These are phyloP conservation scores for Adineta ricciae DNA, from an alignment of 2,888 invertebrate genomes.

Conservation along the genomic window DNA sequence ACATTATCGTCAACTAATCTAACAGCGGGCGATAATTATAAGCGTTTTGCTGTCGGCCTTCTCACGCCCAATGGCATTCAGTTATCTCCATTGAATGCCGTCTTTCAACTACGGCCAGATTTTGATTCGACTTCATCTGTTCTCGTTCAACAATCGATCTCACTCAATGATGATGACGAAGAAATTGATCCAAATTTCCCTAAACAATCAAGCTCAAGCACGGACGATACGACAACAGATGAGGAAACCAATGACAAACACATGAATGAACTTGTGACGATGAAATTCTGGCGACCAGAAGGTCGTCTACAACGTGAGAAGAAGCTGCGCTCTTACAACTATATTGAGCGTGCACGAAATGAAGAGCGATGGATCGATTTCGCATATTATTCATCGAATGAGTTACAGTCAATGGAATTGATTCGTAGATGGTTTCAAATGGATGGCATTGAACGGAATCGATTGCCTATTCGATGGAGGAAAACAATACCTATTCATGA, in stretches of 20 bases:
- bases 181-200: not conserved
- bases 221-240: not conserved
- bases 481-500: not conserved
- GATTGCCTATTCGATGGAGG: not conserved
- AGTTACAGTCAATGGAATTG: not conserved
- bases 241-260: not conserved
- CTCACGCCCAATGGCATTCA: not conserved
- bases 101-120: slow-evolving; percentile 8
- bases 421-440: not conserved
- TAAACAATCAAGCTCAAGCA: not conserved
- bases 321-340: slow-evolving; percentile 2
- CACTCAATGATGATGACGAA: not conserved
- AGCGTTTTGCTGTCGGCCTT: not conserved
- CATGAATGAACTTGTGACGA: not conserved
- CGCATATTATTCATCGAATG: not conserved
- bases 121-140: slow-evolving; percentile 1
- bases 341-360: not conserved
- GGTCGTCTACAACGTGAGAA: not conserved
- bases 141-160: not conserved
- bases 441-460: not conserved
- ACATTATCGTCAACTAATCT: not conserved
- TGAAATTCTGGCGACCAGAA: slow-evolving; percentile 14
- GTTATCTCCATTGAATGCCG: not conserved
- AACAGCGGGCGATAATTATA: not conserved
- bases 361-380: slow-evolving; percentile 18